These are phyloP conservation scores for Yponomeuta evonymella DNA, from an alignment of 2,888 invertebrate genomes.

Conservation along the genomic window DNA sequence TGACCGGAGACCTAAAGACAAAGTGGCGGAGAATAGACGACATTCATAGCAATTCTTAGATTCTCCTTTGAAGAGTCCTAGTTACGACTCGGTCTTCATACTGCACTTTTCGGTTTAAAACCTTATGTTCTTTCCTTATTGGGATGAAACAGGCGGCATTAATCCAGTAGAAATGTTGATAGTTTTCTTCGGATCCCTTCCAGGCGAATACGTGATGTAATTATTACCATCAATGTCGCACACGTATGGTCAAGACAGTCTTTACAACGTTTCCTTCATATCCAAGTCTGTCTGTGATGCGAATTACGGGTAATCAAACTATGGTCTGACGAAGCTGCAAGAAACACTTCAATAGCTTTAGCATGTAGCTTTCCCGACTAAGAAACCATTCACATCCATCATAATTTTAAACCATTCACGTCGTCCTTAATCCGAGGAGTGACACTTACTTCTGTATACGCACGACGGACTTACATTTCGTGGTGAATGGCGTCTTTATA, in stretches of 20 bases:
- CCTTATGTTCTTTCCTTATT: slow-evolving; percentile 7
- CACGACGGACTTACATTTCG: neutral
- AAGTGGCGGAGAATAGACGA: slow-evolving; percentile 26
- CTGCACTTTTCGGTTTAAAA: slow-evolving; percentile 6
- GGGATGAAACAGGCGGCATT: slow-evolving; percentile 5
- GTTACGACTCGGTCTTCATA: neutral
- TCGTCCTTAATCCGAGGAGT: neutral
- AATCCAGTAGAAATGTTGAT: slow-evolving; percentile 4
- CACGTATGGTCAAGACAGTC: neutral
- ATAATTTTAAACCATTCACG: neutral
- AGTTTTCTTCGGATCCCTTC: slow-evolving; percentile 7
- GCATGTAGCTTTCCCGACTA: neutral
- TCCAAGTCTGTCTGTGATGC: neutral
- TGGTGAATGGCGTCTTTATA: neutral
- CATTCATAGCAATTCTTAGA: neutral
- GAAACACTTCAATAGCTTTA: neutral
- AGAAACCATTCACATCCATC: neutral
- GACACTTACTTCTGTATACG: neutral
- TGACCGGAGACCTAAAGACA: slow-evolving; percentile 48
- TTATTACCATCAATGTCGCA: slow-evolving; percentile 2
- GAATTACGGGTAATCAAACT: neutral
- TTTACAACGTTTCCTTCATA: neutral
- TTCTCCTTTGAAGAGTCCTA: neutral
- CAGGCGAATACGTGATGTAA: slow-evolving; percentile 12
- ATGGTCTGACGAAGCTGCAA: neutral